Evolutionary conservation across 2,888 invertebrate species (phyloP).

Genomic region (Drosophila ustulata): DNA sequence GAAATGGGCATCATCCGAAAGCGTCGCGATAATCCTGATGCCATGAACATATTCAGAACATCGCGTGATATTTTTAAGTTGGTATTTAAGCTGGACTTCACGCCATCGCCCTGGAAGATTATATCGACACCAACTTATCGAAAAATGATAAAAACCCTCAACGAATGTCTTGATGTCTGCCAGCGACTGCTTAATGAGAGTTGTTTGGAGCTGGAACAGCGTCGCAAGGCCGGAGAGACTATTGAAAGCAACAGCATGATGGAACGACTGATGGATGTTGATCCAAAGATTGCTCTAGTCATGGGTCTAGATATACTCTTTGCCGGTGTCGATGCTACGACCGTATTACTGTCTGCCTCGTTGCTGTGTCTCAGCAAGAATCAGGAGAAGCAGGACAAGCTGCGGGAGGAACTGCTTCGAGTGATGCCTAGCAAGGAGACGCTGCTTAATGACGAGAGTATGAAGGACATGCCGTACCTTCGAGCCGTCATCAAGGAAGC

Average conservation of each 20-base stretch:
- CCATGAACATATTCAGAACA: slow-evolving; percentile 55
- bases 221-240: slow-evolving; percentile 60
- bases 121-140: slow-evolving; percentile 78
- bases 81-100: slow-evolving; percentile 65
- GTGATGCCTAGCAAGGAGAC: slow-evolving; percentile 84
- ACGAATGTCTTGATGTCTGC: slow-evolving; percentile 65
- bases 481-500: slow-evolving; percentile 91
- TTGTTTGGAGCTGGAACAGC: slow-evolving; percentile 42
- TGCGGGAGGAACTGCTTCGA: slow-evolving; percentile 87
- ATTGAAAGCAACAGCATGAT: slow-evolving; percentile 85
- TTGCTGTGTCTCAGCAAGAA: slow-evolving; percentile 88
- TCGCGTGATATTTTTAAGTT: slow-evolving; percentile 50
- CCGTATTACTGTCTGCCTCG: slow-evolving; percentile 85
- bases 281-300: slow-evolving; percentile 86
- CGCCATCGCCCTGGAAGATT: slow-evolving; percentile 80
- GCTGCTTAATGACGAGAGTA: slow-evolving; percentile 83
- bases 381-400: slow-evolving; percentile 87
- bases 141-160: slow-evolving; percentile 63
- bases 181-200: slow-evolving; percentile 81
- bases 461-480: slow-evolving; percentile 87
- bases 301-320: slow-evolving; percentile 87
- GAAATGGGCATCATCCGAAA: slow-evolving; percentile 75
- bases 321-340: slow-evolving; percentile 87
- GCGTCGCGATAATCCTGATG: slow-evolving; percentile 66
- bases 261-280: slow-evolving; percentile 86